Evolutionary conservation across 1,140 invertebrate species (phyloP).

Genomic region (Zaprionus gabonicus): DNA sequence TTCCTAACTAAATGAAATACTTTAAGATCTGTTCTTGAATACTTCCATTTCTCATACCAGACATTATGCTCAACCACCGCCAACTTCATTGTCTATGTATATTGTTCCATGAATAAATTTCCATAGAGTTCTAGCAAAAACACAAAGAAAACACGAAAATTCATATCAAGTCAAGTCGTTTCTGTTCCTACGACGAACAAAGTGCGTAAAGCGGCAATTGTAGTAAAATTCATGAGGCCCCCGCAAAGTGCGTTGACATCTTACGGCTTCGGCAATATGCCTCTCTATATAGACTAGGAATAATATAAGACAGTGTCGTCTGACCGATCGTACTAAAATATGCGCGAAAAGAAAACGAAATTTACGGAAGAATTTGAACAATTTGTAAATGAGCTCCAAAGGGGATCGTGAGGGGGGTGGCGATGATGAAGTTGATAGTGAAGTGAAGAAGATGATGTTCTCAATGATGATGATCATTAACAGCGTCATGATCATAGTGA

Average conservation of each 20-base stretch:
- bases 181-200: conserved; percentile 39
- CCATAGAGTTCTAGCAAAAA: conserved; percentile 14
- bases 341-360: conserved; percentile 46
- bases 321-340: conserved; percentile 40
- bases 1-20: neutral
- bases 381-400: conserved; percentile 69
- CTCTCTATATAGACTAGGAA: conserved; percentile 34
- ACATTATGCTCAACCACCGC: neutral
- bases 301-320: conserved; percentile 49
- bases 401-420: neutral
- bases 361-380: conserved; percentile 74
- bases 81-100: neutral
- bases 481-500: neutral
- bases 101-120: conserved; percentile 50
- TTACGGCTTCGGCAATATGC: conserved; percentile 52
- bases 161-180: conserved; percentile 26
- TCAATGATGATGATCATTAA: neutral
- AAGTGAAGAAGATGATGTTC: neutral
- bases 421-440: neutral
- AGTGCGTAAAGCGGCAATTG: conserved; percentile 80
- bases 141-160: conserved; percentile 7
- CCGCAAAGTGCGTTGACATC: conserved; percentile 65
- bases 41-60: neutral
- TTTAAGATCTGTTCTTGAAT: neutral
- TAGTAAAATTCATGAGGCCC: conserved; percentile 78